Evolutionary conservation across 2,888 invertebrate species (phyloP).

Genomic region (Panopea generosa): DNA sequence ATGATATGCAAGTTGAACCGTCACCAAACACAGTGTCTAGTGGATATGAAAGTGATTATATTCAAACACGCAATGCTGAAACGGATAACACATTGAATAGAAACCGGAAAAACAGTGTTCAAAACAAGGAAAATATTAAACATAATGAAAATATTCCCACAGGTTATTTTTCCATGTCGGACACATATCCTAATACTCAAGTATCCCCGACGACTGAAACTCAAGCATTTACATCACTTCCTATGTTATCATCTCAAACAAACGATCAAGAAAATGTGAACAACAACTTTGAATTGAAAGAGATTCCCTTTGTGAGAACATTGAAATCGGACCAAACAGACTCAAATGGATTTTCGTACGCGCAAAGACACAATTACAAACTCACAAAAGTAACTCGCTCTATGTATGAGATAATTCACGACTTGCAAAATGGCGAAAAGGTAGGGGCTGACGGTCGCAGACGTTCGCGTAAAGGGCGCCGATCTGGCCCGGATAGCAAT

Average conservation of each 20-base stretch:
- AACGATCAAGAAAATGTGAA: constrained; percentile 9
- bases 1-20: constrained; percentile 57
- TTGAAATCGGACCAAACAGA: constrained; percentile 26
- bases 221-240: constrained; percentile 55
- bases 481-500: constrained; percentile 39
- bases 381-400: constrained; percentile 71
- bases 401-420: constrained; percentile 73
- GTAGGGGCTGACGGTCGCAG: constrained; percentile 25
- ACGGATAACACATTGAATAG: constrained; percentile 23
- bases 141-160: constrained; percentile 23
- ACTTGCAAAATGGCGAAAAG: constrained; percentile 67
- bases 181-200: constrained; percentile 38
- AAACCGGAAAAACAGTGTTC: constrained; percentile 1
- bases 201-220: not conserved
- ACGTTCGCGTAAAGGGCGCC: constrained; percentile 53
- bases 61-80: constrained; percentile 62
- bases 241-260: constrained; percentile 46
- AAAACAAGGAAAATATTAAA: constrained; percentile 49
- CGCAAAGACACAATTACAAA: constrained; percentile 71
- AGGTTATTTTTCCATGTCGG: constrained; percentile 63
- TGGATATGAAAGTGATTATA: constrained; percentile 74
- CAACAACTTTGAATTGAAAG: constrained; percentile 24
- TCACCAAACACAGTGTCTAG: constrained; percentile 72
- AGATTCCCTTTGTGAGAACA: constrained; percentile 18
- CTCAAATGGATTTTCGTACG: constrained; percentile 61